Percentiles rank a stretch among this genome's conserved stretches.
Evolutionary conservation across 2,888 invertebrate genomes (phyloP).

Genomic region (Scrobipalpa costella): DNA sequence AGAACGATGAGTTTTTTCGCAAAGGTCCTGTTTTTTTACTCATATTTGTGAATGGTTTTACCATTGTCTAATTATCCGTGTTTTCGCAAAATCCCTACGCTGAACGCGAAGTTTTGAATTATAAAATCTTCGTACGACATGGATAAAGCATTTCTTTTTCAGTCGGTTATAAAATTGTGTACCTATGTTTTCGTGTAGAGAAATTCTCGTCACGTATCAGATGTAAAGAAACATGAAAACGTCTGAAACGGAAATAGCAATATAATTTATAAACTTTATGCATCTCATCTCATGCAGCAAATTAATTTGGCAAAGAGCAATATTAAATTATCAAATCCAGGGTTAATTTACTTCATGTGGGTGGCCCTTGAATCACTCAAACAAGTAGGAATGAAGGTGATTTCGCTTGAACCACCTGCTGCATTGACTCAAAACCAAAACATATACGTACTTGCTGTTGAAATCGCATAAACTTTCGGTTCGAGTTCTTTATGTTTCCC

Average conservation of each 20-base stretch:
- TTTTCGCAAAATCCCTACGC: too few species aligned
- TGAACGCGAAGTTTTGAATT: too few species aligned
- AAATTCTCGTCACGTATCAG: too few species aligned
- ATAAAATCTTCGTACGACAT: too few species aligned
- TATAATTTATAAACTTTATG: not conserved
- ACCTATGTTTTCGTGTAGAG: not conserved
- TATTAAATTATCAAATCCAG: slow-evolving; percentile 17
- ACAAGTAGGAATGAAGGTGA: not conserved
- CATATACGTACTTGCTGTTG: too few species aligned
- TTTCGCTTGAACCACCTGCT: slow-evolving; percentile 15
- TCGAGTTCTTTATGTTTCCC: not conserved
- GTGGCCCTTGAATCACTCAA: slow-evolving; percentile 17
- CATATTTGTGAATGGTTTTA: too few species aligned
- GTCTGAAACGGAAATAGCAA: not conserved
- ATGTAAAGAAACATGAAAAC: too few species aligned
- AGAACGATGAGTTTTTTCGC: too few species aligned
- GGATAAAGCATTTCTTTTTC: slow-evolving; percentile 1
- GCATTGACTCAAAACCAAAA: not conserved
- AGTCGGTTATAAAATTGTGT: not conserved
- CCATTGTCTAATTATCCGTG: too few species aligned
- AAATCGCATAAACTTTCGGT: not conserved
- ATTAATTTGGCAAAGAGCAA: slow-evolving; percentile 16
- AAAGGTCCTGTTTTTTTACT: too few species aligned
- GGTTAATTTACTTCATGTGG: slow-evolving; percentile 12
- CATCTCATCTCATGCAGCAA: not conserved